Evolutionary conservation across 2,113 vertebrate genomes (phyloP).

Genomic region (Xyrauchen texanus): DNA sequence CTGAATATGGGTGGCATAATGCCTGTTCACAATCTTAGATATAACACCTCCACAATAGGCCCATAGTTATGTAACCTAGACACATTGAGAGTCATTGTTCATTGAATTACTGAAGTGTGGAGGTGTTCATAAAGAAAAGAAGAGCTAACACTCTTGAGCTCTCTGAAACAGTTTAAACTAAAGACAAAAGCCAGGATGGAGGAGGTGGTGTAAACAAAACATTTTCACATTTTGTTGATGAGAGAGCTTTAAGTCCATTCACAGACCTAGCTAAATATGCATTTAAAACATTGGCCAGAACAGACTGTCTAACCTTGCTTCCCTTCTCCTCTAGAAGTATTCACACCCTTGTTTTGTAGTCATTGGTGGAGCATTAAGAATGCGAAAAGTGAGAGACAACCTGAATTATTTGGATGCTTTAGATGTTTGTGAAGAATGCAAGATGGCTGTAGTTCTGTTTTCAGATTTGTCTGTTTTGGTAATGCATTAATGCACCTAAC

Average conservation of each 20-base stretch:
- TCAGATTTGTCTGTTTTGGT: neutral
- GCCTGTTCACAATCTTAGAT: constrained; percentile 18
- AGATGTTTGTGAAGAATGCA: neutral
- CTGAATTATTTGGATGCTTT: constrained; percentile 2
- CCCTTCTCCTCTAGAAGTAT: constrained; percentile 8
- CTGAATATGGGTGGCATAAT: constrained; percentile 5
- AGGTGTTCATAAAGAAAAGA: constrained; percentile 33
- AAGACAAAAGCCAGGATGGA: too few species aligned
- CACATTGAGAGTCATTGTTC: constrained; percentile 40
- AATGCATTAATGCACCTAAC: neutral
- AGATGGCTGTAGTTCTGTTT: neutral
- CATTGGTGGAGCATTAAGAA: constrained; percentile 21
- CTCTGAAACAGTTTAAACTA: too few species aligned
- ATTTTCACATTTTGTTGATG: too few species aligned
- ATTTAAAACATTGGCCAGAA: constrained; percentile 6
- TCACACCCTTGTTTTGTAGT: constrained; percentile 24
- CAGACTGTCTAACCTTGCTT: constrained; percentile 21
- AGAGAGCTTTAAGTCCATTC: neutral
- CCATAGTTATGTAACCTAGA: constrained; percentile 39
- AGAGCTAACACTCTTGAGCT: neutral
- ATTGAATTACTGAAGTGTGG: constrained; percentile 16
- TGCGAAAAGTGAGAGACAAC: constrained; percentile 12
- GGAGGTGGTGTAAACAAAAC: too few species aligned
- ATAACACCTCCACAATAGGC: constrained; percentile 41
- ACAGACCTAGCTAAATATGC: neutral